phyloP scores from a whole-genome alignment of 92 coral and sea anemone species.

The Zoanthus sansibaricus region DNA sequence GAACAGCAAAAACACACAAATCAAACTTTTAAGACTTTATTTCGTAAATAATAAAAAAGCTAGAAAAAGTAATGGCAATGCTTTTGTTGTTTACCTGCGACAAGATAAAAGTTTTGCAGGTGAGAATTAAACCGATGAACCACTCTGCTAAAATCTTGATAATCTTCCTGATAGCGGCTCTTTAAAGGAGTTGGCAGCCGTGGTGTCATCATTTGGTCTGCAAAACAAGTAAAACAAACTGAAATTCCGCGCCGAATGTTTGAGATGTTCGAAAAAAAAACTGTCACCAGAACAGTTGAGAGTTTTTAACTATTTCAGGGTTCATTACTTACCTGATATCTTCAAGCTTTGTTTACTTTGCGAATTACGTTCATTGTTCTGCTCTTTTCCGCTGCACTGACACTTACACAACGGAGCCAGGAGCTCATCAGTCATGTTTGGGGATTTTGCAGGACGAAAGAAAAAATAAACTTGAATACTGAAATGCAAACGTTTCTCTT shows the following conservation, averaged over 20 bases:
- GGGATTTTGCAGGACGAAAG: neutral
- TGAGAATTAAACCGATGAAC: neutral
- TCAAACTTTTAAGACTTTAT: no score
- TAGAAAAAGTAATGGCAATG: neutral
- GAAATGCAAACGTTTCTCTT: neutral
- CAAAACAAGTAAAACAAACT: neutral
- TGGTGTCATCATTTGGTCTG: neutral
- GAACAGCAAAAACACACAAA: neutral
- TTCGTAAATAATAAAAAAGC: neutral
- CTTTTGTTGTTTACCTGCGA: slow-evolving; percentile 4
- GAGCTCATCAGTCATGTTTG: neutral
- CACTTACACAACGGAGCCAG: neutral
- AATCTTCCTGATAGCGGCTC: slow-evolving; percentile 14
- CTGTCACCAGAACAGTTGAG: neutral
- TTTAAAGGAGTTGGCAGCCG: slow-evolving; percentile 13
- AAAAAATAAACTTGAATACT: neutral
- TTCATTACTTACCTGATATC: neutral
- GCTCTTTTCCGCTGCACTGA: neutral
- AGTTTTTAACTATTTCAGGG: neutral
- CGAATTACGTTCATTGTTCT: neutral
- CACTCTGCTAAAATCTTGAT: slow-evolving; percentile 33
- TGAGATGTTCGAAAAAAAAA: neutral
- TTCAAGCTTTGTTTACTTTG: neutral
- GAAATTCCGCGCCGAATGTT: neutral
- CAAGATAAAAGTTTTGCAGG: slow-evolving; percentile 23